Base-by-base conservation (phyloP, 2,113 vertebrate genomes). In the Thunnus maccoyii region DNA sequence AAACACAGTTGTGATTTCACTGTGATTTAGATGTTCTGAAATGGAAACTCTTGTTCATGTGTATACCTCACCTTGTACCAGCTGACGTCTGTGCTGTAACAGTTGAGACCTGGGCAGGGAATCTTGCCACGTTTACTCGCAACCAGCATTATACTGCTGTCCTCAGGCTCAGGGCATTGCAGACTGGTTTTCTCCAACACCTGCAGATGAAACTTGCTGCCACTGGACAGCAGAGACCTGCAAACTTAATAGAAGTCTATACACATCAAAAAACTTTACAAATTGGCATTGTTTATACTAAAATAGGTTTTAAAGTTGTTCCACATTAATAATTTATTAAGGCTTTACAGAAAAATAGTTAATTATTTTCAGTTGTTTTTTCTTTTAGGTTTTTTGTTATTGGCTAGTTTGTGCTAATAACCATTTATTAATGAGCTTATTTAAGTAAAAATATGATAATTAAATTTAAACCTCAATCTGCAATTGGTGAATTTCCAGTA, bases 31-130 rank as follows among this genome's bases (percentile, higher is more conserved):
- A 41, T 13, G 13, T 64, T 15, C 5, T 64, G 6, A 80, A 25
- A 58, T n/a, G 5, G 4, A 58, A 8, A 16, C 14, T 30, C 1
- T 8, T 50, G 15, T 25, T 17, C 16, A 25, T 69, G 17, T 20
- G 22, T 44, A 9, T 50, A 2, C 10, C n/a, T 82, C 87, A 99
- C 97, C 96, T 94, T 94, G 90, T 96, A 97, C 97, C 97, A 99
- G 77, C 82, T 94, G 25, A 96, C 67, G 5, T 85, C 3, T 73
- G 79, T 36, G 46, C 81, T 92, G 58, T 27, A 70, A 72, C 95
- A 96, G 61, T 64, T 85, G 68, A 91, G 79, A 16, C 94, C 92
- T 2, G 97, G 97, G 56, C 97, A 99, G 51, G 48, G 11, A 84
- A 99, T 92, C 0, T 18, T 15, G 22, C 77, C 93, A 1, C 78